Evolutionary conservation across 1,140 invertebrate genomes (phyloP), one percentile per base, ranked within the genome.

Genomic region (Brachionus manjavacas): DNA sequence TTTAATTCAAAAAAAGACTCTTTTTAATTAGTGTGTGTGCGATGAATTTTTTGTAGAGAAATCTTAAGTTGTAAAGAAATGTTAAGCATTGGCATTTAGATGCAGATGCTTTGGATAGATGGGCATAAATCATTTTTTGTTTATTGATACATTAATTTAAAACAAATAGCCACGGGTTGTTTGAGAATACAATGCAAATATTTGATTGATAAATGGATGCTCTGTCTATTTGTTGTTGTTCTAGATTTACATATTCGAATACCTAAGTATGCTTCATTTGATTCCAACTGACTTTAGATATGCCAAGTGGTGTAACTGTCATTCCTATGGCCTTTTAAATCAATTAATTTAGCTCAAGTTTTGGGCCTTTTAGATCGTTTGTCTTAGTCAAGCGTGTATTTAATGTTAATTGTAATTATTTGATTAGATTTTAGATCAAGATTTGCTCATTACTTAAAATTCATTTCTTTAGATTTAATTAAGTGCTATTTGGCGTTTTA

Each of bases 201-300:
- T 68, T 68, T 68, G 66, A 68, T 68, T 68, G 66, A 68, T 68
- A 31, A 68, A 68, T 68, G 12, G 31, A 68, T 68, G 39, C 25
- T 68, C n/a, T 31, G 31, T 31, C 3, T 68, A 31, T 68, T 68
- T 68, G 25, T 14, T 31, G 28, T 31, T 31, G 25, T 68, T 68
- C 31, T 68, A 39, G 66, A 68, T 14, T 68, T 31, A 68, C 25
- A 68, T n/a, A 9, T 35, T 35, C n/a, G 20, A 72, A 72, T 72
- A 72, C 68, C 68, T 72, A 20, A 39, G 39, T 9, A 72, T 20
- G 68, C 68, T 72, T 72, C 68, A 72, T 72, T 72, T 72, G 43
- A 16, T 41, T 68, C 66, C 31, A 68, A 68, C 25, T 31, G 66
- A n/a, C 20, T 39, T 7, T 16, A 39, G 31, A 72, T 16, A 72